Percentiles rank a stretch among this genome's conserved stretches.
phyloP scores from a whole-genome alignment of 2,113 vertebrate genomes.

The Mormyrus iriodes region DNA sequence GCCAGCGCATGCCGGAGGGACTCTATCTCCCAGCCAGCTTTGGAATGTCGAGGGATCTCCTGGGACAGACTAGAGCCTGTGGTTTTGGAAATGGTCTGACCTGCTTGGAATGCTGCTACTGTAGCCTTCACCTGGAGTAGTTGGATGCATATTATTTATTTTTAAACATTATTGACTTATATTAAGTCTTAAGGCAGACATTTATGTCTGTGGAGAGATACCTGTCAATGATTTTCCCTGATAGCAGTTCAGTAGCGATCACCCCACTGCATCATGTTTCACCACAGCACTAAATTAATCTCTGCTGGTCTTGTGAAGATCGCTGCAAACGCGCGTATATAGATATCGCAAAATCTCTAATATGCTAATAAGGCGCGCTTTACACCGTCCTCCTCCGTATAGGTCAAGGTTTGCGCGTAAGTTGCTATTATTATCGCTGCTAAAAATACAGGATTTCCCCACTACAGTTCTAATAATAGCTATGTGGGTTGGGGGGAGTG shows the following conservation, averaged over 20 bases:
- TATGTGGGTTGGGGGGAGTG: constrained; percentile 34
- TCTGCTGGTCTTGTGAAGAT: background rate
- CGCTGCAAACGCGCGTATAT: background rate
- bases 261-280: constrained; percentile 24
- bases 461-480: constrained; percentile 56
- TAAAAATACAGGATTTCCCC: constrained; percentile 64
- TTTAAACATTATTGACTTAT: background rate
- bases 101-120: background rate
- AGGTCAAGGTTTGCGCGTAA: constrained; percentile 56
- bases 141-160: background rate
- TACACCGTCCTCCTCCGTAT: constrained; percentile 21
- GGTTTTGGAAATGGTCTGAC: background rate
- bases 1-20: background rate
- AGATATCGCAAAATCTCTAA: background rate
- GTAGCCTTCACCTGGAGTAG: background rate
- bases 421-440: constrained; percentile 60
- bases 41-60: background rate
- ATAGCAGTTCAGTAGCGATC: background rate
- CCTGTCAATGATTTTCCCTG: background rate
- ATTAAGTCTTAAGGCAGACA: background rate
- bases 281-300: background rate
- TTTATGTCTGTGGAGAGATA: background rate
- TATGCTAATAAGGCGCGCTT: background rate
- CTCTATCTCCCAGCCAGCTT: background rate
- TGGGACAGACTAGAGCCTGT: background rate